Evolutionary conservation across 1,140 invertebrate species (phyloP), one percentile per base, ranked within the genome.

Genomic region (Drosophila nannoptera): DNA sequence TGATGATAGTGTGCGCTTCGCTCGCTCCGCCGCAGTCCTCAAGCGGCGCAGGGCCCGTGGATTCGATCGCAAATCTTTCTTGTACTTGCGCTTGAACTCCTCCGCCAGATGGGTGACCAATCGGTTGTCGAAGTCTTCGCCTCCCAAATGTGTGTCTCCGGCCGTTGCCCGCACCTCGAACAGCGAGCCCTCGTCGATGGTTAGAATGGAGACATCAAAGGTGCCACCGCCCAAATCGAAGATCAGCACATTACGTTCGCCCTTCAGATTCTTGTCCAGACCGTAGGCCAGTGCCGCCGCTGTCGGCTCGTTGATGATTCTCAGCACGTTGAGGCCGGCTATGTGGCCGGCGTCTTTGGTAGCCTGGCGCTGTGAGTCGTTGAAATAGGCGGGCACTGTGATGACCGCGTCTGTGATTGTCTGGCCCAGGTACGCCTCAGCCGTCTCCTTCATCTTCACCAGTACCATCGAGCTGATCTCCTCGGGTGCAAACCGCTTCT

Each of bases 151-250:
- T 0, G 94, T 95, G 78, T 94, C 94, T 5, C 94, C 94, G 1
- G 94, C 93, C 9, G 95, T 96, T 2, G 95, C 92, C 87, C 92
- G 93, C 1, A 96, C 95, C 91, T 96, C 93, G 80, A 94, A 95
- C 36, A 94, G 86, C 0, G 93, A 94, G 9, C 96, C 96, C 90
- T 97, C 95, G 69, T 95, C 94, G 88, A 97, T 97, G 56, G 94
- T 93, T 2, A 98, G 88, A 54, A 97, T 93, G 12, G 96, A 97
- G 0, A 97, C 96, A 90, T 97, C 96, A 72, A 95, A 95, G 45
- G 94, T 94, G 32, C 94, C 94, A 55, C 94, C 94, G 7, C 94
- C 94, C 32, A 95, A 90, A 84, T 95, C 94, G 66, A 94, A 95
- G 59, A 95, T 94, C 0, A 94, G 89, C 2, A 95, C 93, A 75